Evolutionary conservation across 2,113 vertebrate species (phyloP).

Genomic region (Circaetus gallicus): DNA sequence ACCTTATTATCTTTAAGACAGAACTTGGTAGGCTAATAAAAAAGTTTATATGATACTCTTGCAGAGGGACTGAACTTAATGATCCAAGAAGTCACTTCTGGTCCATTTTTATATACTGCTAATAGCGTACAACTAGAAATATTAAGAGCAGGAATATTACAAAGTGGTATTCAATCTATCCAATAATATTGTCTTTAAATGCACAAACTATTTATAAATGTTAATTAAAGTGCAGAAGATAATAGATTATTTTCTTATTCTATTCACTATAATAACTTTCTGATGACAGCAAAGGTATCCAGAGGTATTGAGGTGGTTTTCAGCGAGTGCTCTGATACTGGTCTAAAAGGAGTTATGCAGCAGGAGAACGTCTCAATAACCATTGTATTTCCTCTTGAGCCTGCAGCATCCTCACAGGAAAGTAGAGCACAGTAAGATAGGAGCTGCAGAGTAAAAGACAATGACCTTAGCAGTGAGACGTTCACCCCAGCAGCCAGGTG

Average conservation of each 20-base stretch:
- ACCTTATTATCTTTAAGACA: neutral
- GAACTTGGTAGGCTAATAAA: neutral
- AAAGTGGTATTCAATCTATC: neutral
- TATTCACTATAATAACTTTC: neutral
- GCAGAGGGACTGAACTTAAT: neutral
- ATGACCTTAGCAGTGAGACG: neutral
- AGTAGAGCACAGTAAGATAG: neutral
- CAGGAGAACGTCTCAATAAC: neutral
- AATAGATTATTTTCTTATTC: neutral
- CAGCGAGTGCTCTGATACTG: neutral
- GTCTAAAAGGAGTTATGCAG: neutral
- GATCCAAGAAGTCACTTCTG: slow-evolving; percentile 6
- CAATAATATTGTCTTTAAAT: neutral
- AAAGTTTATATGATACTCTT: neutral
- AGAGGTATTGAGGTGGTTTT: neutral
- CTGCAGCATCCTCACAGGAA: neutral
- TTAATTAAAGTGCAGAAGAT: neutral
- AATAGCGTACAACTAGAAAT: neutral
- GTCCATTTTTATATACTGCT: neutral
- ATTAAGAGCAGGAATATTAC: neutral
- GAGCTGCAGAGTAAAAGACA: neutral
- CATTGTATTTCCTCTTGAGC: neutral
- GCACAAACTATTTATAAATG: neutral
- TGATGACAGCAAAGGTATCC: neutral
- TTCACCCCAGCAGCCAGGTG: neutral